These are phyloP conservation scores for Seira ritae DNA, from an alignment of 2,888 invertebrate species.

Conservation along the genomic window DNA sequence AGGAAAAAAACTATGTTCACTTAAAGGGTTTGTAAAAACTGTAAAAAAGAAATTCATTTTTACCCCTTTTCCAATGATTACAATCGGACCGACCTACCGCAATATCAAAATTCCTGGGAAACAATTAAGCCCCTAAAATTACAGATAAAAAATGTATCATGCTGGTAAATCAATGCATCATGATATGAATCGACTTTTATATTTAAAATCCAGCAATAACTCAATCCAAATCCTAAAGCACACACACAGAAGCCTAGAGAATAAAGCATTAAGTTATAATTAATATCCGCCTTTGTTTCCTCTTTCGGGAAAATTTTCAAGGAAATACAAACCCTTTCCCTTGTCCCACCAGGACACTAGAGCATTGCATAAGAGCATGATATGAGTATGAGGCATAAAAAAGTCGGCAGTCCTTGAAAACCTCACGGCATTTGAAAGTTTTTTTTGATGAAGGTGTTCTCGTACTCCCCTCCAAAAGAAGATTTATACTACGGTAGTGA, in stretches of 20 bases:
- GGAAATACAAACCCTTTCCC: neutral
- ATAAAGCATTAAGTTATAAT: neutral
- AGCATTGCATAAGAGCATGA: too few relatives aligned
- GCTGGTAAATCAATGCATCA: too few relatives aligned
- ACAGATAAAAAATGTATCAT: neutral
- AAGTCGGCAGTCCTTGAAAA: too few relatives aligned
- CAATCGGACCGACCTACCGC: conserved; percentile 51
- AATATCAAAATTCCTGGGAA: conserved; percentile 19
- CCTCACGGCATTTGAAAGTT: too few relatives aligned
- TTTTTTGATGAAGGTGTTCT: too few relatives aligned
- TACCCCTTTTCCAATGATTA: neutral
- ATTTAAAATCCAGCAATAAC: neutral
- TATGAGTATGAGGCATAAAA: too few relatives aligned
- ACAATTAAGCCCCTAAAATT: neutral
- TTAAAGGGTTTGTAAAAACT: neutral
- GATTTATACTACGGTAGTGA: too few relatives aligned
- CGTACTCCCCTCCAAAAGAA: too few relatives aligned
- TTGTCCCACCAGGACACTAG: conserved; percentile 37
- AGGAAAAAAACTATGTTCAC: neutral
- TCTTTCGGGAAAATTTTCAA: neutral
- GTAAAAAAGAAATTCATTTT: neutral
- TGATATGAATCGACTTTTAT: too few relatives aligned
- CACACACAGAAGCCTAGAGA: neutral
- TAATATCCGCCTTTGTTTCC: neutral
- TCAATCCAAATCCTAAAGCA: neutral